phyloP scores from a whole-genome alignment of 2,797 vertebrate species.

The Aldrovandia affinis region DNA sequence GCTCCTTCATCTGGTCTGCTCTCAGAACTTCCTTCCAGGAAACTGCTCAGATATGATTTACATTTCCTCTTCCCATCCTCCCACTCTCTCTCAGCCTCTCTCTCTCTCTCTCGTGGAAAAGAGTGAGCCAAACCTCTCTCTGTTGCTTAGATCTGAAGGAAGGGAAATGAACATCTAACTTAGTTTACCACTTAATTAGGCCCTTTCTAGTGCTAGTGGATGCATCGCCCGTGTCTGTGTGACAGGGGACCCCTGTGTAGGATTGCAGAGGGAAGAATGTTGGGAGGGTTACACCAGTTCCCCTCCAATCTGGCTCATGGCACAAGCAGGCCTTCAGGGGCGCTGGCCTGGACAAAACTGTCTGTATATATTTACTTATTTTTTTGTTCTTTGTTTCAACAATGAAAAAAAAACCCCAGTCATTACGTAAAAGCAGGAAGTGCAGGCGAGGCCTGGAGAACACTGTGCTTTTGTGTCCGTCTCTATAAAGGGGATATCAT shows the following conservation, averaged over 20 bases:
- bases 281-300: background rate
- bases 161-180: background rate
- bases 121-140: background rate
- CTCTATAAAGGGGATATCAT: constrained; percentile 37
- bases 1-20: background rate
- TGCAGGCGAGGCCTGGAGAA: constrained; percentile 42
- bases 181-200: background rate
- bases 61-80: constrained; percentile 68
- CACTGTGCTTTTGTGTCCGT: constrained; percentile 47
- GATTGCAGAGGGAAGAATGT: background rate
- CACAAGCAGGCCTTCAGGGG: background rate
- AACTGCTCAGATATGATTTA: constrained; percentile 71
- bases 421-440: constrained; percentile 38
- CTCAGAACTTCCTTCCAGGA: constrained; percentile 51
- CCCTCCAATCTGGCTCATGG: background rate
- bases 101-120: background rate
- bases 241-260: background rate
- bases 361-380: background rate
- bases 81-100: constrained; percentile 40
- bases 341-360: background rate
- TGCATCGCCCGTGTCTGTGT: background rate
- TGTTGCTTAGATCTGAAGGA: background rate
- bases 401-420: constrained; percentile 46
- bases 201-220: background rate
- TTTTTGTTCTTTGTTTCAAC: constrained; percentile 19